Conservation (phyloP, 2,113 vertebrate genomes). For the Nothoprocta pentlandii region DNA sequence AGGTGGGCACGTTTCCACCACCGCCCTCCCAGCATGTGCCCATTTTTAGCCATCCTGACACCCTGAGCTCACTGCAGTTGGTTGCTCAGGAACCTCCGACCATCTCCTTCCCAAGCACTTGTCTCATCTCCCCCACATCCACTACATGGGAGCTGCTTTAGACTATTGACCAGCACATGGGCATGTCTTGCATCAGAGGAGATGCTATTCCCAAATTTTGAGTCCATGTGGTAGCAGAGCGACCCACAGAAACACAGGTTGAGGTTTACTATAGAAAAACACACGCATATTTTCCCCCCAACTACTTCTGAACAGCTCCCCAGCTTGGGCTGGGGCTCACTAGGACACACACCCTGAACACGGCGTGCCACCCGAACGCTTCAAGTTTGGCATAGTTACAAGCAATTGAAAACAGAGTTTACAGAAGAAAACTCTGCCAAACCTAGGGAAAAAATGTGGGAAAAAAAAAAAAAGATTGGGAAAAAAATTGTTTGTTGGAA, state of each 20-base stretch:
- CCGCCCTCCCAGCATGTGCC: background rate
- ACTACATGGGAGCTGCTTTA: too few relatives aligned
- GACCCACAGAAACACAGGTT: background rate
- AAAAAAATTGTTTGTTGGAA: background rate
- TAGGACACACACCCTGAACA: fast-evolving
- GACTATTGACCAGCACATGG: background rate
- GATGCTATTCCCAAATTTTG: background rate
- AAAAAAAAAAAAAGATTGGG: background rate
- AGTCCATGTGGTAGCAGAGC: background rate
- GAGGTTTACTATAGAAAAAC: background rate
- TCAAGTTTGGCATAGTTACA: background rate
- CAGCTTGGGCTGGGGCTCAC: background rate
- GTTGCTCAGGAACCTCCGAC: background rate
- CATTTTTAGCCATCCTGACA: background rate
- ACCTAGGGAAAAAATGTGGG: too few relatives aligned
- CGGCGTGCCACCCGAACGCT: background rate
- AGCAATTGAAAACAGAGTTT: fast-evolving
- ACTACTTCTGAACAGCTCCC: background rate
- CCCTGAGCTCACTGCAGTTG: background rate
- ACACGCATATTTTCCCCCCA: background rate
- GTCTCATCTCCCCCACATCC: fast-evolving
- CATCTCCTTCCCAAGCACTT: background rate
- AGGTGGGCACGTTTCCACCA: background rate
- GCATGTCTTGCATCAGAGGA: background rate
- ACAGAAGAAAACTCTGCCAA: background rate